phyloP scores from a whole-genome alignment of 1,140 invertebrate species.

The Leptinotarsa defecta region DNA sequence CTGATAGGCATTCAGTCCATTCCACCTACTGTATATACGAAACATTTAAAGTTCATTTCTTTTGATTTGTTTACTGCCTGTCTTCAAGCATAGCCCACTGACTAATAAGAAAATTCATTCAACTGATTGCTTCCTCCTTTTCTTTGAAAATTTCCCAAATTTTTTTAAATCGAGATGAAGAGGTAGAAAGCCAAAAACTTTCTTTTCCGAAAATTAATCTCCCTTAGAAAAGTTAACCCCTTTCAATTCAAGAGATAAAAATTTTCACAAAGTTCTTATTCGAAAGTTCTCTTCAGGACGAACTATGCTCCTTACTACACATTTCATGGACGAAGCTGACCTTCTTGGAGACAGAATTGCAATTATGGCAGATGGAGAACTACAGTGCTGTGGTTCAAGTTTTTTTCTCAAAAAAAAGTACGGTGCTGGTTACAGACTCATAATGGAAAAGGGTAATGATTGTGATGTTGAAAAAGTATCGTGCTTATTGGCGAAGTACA shows the following conservation, averaged over 20 bases:
- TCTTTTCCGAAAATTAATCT: background rate
- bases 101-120: no score
- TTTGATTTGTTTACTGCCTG: no score
- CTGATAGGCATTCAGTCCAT: no score
- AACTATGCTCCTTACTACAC: constrained; percentile 91
- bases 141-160: background rate
- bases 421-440: constrained; percentile 71
- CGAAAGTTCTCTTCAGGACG: constrained; percentile 51
- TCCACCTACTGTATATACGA: no score
- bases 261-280: background rate
- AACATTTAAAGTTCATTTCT: no score
- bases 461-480: constrained; percentile 60
- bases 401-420: constrained; percentile 87
- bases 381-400: constrained; percentile 84
- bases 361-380: constrained; percentile 80
- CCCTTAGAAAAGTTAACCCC: no score
- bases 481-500: constrained; percentile 36
- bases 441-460: constrained; percentile 57
- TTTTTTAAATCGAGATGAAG: background rate
- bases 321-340: constrained; percentile 98
- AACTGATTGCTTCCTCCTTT: no score
- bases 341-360: constrained; percentile 90
- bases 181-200: background rate
- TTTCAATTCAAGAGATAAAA: background rate
- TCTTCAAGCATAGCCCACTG: no score